Evolutionary conservation across 2,888 invertebrate genomes (phyloP).

Genomic region (Pteria penguin): DNA sequence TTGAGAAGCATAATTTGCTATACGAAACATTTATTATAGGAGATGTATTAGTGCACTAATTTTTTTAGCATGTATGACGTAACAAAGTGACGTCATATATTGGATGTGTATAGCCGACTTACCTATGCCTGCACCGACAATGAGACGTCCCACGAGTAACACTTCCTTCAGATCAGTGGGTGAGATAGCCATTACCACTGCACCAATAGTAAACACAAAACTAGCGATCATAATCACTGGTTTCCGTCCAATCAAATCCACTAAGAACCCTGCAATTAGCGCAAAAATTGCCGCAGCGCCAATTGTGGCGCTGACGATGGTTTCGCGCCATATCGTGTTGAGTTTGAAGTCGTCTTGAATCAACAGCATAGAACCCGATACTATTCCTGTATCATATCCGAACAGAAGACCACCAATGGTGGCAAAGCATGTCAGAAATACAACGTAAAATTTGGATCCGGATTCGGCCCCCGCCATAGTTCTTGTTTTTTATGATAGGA

Average conservation of each 20-base stretch:
- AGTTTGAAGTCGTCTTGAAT: slow-evolving; percentile 79
- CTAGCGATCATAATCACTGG: slow-evolving; percentile 81
- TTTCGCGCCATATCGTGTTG: slow-evolving; percentile 80
- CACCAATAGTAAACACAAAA: slow-evolving; percentile 81
- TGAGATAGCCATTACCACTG: slow-evolving; percentile 80
- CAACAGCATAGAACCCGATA: slow-evolving; percentile 82
- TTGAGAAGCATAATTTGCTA: too few relatives aligned
- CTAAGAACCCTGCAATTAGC: slow-evolving; percentile 80
- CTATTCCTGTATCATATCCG: slow-evolving; percentile 81
- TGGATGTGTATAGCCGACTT: too few relatives aligned
- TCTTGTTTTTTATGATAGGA: too few relatives aligned
- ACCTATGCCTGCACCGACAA: slow-evolving; percentile 81
- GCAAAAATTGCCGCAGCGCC: slow-evolving; percentile 81
- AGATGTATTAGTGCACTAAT: too few relatives aligned
- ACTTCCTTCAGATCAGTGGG: slow-evolving; percentile 62
- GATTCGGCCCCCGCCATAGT: not conserved
- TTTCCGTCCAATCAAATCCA: slow-evolving; percentile 82
- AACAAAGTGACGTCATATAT: too few relatives aligned
- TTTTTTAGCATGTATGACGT: too few relatives aligned
- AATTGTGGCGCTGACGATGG: slow-evolving; percentile 81
- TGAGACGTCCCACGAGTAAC: slow-evolving; percentile 79
- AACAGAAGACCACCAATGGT: slow-evolving; percentile 82
- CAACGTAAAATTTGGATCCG: slow-evolving; percentile 61
- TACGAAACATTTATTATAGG: too few relatives aligned
- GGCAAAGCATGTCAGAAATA: slow-evolving; percentile 73